Evolutionary conservation across 2,113 vertebrate species (phyloP).

Genomic region (Ciconia boyciana): DNA sequence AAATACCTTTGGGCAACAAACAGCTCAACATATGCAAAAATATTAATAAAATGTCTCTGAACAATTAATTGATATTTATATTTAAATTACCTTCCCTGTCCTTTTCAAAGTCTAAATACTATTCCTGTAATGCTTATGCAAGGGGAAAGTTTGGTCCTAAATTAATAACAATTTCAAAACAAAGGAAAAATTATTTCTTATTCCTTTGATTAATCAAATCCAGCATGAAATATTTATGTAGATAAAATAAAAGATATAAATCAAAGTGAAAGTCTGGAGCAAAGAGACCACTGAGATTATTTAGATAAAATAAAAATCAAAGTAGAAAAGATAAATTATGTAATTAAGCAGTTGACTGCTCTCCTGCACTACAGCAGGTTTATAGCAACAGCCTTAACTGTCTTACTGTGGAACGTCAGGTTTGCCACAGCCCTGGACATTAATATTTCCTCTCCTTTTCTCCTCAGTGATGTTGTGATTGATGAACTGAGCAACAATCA

Average conservation of each 20-base stretch:
- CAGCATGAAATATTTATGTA: constrained; percentile 33
- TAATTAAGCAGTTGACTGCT: background rate
- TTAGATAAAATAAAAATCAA: constrained; percentile 38
- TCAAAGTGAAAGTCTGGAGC: constrained; percentile 1
- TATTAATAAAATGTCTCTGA: background rate
- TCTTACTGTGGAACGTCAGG: background rate
- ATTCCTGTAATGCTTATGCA: background rate
- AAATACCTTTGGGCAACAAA: background rate
- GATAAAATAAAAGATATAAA: constrained; percentile 36
- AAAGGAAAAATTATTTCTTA: background rate
- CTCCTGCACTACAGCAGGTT: background rate
- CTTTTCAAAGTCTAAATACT: background rate
- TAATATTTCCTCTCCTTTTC: background rate
- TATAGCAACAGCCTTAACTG: background rate
- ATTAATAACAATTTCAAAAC: constrained; percentile 4
- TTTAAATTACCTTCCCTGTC: background rate
- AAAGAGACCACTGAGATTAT: background rate
- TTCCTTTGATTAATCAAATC: constrained; percentile 10
- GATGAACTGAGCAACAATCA: background rate
- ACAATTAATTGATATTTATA: background rate
- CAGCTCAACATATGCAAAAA: background rate
- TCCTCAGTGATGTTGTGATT: background rate
- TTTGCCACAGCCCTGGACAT: background rate
- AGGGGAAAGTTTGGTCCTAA: background rate
- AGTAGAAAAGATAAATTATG: constrained; percentile 6